A percentile compares a stretch with the other conserved stretches of the same genome.
Evolutionary conservation across 1,140 invertebrate genomes (phyloP).

Genomic region (Drosophila albomicans): DNA sequence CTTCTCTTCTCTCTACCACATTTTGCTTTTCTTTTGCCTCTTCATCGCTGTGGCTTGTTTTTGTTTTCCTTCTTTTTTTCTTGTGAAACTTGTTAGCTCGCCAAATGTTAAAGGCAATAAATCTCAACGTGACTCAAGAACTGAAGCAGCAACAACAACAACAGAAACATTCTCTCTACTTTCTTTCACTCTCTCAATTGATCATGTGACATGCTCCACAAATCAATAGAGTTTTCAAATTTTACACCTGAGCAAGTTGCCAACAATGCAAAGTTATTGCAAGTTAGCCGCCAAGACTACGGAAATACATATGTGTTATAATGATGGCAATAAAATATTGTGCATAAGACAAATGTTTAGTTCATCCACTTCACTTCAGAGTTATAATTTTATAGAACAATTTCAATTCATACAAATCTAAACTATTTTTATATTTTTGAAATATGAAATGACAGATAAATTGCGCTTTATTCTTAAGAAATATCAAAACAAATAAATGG

Average conservation of each 20-base stretch:
- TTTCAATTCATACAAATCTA: too few relatives aligned
- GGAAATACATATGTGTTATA: too few relatives aligned
- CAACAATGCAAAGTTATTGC: background rate
- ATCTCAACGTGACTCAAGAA: slow-evolving; percentile 60
- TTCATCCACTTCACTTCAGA: too few relatives aligned
- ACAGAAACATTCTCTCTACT: too few relatives aligned
- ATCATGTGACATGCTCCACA: background rate
- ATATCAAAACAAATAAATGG: too few relatives aligned
- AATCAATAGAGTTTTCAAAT: slow-evolving; percentile 7
- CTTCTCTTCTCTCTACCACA: background rate
- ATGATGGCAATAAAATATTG: too few relatives aligned
- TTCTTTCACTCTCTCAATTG: background rate
- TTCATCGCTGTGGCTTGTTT: background rate
- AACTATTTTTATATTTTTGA: too few relatives aligned
- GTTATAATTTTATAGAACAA: too few relatives aligned
- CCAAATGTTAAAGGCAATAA: slow-evolving; percentile 63
- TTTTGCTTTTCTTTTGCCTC: background rate
- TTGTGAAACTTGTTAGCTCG: slow-evolving; percentile 59
- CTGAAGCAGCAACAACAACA: background rate
- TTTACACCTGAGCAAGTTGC: background rate
- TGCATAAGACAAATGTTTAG: too few relatives aligned
- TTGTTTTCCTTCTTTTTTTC: slow-evolving; percentile 13
- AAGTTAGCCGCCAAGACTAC: too few relatives aligned
- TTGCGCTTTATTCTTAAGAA: too few relatives aligned
- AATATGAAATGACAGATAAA: too few relatives aligned